These are phyloP conservation scores for Muscidifurax raptorellus DNA, from an alignment of 1,140 invertebrate genomes.

Conservation along the genomic window DNA sequence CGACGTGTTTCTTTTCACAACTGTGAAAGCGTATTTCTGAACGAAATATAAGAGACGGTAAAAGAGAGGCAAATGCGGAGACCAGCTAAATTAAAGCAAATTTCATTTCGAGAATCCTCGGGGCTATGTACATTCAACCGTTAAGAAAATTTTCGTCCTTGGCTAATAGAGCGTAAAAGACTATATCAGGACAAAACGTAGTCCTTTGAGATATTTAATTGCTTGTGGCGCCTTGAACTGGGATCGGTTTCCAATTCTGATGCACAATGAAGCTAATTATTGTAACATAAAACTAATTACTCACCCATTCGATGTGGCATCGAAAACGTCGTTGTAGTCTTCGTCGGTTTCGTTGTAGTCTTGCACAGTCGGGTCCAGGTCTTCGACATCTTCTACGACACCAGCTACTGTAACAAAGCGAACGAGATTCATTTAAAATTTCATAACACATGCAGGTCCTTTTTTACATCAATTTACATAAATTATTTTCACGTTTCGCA, in stretches of 20 bases:
- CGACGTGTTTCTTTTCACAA: not conserved
- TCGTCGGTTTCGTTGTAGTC: slow-evolving; percentile 61
- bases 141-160: not conserved
- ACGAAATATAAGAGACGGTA: not conserved
- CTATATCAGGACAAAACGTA: slow-evolving; percentile 5
- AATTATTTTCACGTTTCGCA: not conserved
- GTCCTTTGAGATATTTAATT: slow-evolving; percentile 19
- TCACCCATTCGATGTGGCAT: slow-evolving; percentile 64
- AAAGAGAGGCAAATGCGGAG: not conserved
- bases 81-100: slow-evolving; percentile 18
- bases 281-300: not conserved
- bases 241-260: not conserved
- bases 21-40: not conserved
- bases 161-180: not conserved
- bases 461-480: not conserved
- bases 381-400: slow-evolving; percentile 51
- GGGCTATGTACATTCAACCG: not conserved
- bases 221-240: not conserved
- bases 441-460: too few species aligned
- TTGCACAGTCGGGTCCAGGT: slow-evolving; percentile 61
- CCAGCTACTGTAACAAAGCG: slow-evolving; percentile 16
- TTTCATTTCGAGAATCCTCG: slow-evolving; percentile 27
- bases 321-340: slow-evolving; percentile 66
- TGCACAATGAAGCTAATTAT: slow-evolving; percentile 1
- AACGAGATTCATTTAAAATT: not conserved